Base-by-base conservation (phyloP, 2,113 vertebrate species). In the Antidorcas marsupialis region DNA sequence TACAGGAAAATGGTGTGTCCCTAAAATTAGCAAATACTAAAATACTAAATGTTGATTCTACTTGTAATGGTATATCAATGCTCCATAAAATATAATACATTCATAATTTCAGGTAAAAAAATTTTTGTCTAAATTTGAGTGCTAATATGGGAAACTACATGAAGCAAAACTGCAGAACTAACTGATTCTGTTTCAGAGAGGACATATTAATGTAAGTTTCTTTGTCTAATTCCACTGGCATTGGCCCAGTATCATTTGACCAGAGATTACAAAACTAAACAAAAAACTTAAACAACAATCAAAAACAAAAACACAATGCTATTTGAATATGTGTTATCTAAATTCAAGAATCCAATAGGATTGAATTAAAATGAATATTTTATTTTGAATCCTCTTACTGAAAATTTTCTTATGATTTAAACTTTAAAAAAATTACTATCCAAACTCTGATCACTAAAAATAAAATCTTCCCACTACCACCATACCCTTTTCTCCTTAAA, bases 81-180 rank as follows among this genome's bases (percentile, higher is more conserved):
- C 2, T 50, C 6, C 5, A 74, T 33, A 89, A 91, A 16, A 12
- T 84, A 52, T 74, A 94, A 90, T 50, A 2, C 30, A 87, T 15
- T 93, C 4, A 36, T 55, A 88, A 64, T 94, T 96, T 87, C 57
- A 90, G 52, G 19, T 76, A 89, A 92, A 23, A 95, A 91, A 89
- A 12, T 14, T 91, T 39, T 7, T 57, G 87, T 28, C 45, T 84
- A 55, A 94, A 95, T 76, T 33, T 95, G 16, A 95, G 33, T 55
- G 9, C 7, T 81, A 36, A 90, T 55, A 36, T 90, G 12, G 16
- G 33, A 88, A 94, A 91, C 3, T 30, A 39, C 74, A 92, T 60
- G 45, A 94, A 97, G 7, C 3, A 64, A 89, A 97, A 50, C 52
- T 17, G 8, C 12, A 79, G 13, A 96, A 71, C 55, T 89, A 85